These are phyloP conservation scores for Melieria omissa DNA, from an alignment of 2,888 invertebrate genomes.

Conservation along the genomic window DNA sequence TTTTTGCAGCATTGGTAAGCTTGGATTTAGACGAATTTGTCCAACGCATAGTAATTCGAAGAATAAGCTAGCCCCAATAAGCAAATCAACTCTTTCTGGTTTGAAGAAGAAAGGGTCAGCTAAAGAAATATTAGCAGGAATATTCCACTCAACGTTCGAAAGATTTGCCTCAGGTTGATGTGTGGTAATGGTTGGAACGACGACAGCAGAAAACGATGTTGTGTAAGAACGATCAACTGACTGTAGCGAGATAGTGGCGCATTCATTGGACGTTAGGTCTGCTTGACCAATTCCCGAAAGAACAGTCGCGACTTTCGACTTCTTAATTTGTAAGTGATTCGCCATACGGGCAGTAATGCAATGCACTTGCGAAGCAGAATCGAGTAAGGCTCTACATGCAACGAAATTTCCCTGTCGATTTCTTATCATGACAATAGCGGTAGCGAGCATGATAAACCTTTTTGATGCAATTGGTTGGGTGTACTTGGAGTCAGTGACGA, in stretches of 20 bases:
- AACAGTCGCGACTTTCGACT: background rate
- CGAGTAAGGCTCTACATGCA: constrained; percentile 35
- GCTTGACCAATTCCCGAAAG: constrained; percentile 31
- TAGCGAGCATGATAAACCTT: too few relatives aligned
- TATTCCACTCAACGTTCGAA: constrained; percentile 20
- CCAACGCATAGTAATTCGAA: constrained; percentile 22
- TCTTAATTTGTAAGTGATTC: constrained; percentile 28
- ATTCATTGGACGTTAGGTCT: constrained; percentile 8
- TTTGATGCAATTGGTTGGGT: background rate
- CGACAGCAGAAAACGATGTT: constrained; percentile 35
- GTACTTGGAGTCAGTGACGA: constrained; percentile 4
- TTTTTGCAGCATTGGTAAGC: constrained; percentile 20
- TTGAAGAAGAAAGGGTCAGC: constrained; percentile 23
- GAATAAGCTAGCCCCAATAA: constrained; percentile 18
- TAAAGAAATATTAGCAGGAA: constrained; percentile 24
- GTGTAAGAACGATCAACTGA: background rate
- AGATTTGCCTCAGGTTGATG: constrained; percentile 40
- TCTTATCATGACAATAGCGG: too few relatives aligned
- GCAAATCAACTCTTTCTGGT: constrained; percentile 13
- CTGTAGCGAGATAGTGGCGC: background rate
- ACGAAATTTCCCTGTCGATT: too few relatives aligned
- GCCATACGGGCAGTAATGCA: constrained; percentile 20
- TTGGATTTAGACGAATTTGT: constrained; percentile 7
- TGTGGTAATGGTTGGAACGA: constrained; percentile 41
- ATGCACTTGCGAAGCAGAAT: constrained; percentile 31